Conservation (phyloP, 2,113 vertebrate genomes). For the Phrynosoma platyrhinos region DNA sequence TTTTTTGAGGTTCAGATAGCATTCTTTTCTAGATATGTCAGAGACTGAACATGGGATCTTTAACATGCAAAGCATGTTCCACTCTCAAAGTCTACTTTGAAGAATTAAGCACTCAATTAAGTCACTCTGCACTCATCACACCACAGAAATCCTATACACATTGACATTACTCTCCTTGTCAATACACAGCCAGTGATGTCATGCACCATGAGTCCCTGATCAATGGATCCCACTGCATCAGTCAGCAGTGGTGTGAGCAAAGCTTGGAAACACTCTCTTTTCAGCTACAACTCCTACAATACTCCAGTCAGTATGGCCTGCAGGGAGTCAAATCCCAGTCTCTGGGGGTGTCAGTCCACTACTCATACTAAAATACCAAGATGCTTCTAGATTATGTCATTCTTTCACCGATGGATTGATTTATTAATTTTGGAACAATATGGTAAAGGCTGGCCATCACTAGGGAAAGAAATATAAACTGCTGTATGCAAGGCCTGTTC, state of each 20-base stretch:
- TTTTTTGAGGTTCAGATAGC: neutral
- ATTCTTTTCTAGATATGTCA: neutral
- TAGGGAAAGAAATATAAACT: neutral
- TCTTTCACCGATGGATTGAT: no score
- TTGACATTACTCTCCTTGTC: neutral
- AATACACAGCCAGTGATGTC: neutral
- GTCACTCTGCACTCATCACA: neutral
- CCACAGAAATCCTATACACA: neutral
- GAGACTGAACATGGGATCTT: neutral
- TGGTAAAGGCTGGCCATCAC: neutral
- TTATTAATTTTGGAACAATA: neutral
- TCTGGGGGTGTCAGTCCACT: no score
- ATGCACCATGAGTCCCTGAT: neutral
- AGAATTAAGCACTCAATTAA: neutral
- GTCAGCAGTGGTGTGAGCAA: no score
- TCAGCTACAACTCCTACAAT: no score
- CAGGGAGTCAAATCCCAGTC: no score
- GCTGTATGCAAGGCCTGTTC: neutral
- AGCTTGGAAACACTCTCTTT: no score
- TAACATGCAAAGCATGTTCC: neutral
- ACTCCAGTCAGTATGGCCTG: no score
- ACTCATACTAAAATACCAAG: no score
- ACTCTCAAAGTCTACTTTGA: neutral
- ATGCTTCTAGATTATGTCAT: no score
- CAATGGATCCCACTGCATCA: neutral